A percentile compares a stretch with the other conserved stretches of the same genome.
Conservation (phyloP, 1,140 invertebrate genomes). For the Conopomorpha cramerella region DNA sequence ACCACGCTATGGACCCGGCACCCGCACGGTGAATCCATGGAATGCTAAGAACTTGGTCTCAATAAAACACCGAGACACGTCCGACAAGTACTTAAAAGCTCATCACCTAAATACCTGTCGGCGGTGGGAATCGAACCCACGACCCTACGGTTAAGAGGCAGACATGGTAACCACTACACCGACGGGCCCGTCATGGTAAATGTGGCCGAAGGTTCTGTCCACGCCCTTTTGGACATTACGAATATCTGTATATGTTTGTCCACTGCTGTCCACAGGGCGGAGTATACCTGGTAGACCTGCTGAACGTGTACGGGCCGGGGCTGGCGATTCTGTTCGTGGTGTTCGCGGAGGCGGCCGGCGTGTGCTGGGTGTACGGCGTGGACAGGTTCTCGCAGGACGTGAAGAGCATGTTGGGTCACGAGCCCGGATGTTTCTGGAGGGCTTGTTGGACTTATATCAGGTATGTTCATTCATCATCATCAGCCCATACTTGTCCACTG, state of each 20-base stretch:
- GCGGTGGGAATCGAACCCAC: too few species aligned
- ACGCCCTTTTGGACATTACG: background rate
- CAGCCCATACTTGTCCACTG: too few species aligned
- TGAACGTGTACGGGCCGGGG: constrained; percentile 95
- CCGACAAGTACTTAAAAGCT: too few species aligned
- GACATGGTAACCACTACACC: too few species aligned
- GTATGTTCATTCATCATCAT: too few species aligned
- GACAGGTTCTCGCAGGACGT: constrained; percentile 88
- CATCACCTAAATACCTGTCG: too few species aligned
- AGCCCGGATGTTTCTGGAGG: constrained; percentile 88
- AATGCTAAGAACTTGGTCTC: too few species aligned
- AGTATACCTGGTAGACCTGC: constrained; percentile 91
- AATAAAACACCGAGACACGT: too few species aligned
- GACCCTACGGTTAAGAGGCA: too few species aligned
- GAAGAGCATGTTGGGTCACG: constrained; percentile 87
- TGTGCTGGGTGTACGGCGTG: constrained; percentile 96
- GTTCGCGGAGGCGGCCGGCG: constrained; percentile 92
- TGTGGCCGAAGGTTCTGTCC: background rate
- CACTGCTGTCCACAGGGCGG: constrained; percentile 69
- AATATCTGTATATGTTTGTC: background rate
- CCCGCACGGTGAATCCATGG: too few species aligned
- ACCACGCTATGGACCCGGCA: too few species aligned
- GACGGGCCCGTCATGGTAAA: background rate
- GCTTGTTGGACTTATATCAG: constrained; percentile 93
- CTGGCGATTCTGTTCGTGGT: constrained; percentile 96